A percentile compares a stretch with the other conserved stretches of the same genome.
Evolutionary conservation across 2,888 invertebrate genomes (phyloP).

Genomic region (Aromia moschata): DNA sequence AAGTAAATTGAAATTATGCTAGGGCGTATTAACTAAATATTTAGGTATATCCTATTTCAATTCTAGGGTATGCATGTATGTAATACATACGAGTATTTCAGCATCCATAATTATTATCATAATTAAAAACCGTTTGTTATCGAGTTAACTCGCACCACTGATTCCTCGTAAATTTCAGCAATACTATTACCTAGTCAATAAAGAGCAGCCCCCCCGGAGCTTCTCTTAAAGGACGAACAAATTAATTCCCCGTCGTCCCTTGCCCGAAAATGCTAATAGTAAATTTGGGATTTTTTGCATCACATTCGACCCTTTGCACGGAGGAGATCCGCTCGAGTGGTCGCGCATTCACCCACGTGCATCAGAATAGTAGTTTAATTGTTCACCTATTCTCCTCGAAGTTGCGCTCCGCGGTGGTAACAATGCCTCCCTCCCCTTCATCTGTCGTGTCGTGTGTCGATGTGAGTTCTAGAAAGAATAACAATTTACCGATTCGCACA

Average conservation of each 20-base stretch:
- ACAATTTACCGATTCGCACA: constrained; percentile 46
- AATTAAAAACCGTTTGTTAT: constrained; percentile 20
- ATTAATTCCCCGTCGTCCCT: constrained; percentile 16
- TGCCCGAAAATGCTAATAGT: constrained; percentile 21
- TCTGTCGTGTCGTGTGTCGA: constrained; percentile 40
- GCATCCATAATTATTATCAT: background rate
- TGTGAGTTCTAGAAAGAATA: constrained; percentile 49
- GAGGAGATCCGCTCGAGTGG: constrained; percentile 44
- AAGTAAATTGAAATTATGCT: too few relatives aligned
- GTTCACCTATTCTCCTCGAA: constrained; percentile 51
- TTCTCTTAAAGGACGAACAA: constrained; percentile 18
- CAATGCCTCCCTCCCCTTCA: constrained; percentile 42
- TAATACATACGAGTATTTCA: too few relatives aligned
- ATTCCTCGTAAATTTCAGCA: background rate
- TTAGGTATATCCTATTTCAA: too few relatives aligned
- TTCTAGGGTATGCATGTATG: too few relatives aligned
- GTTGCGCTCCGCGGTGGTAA: constrained; percentile 41
- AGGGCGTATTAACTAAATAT: too few relatives aligned
- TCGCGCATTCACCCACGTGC: constrained; percentile 51
- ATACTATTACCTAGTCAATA: constrained; percentile 23
- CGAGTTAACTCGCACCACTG: constrained; percentile 6
- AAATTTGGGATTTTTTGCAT: constrained; percentile 21
- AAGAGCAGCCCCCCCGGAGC: constrained; percentile 11
- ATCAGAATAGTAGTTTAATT: constrained; percentile 53
- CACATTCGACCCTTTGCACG: constrained; percentile 26